A percentile compares a stretch with the other conserved stretches of the same genome.
These are phyloP conservation scores for Morpho achilles DNA, from an alignment of 2,888 invertebrate species.

Conservation along the genomic window DNA sequence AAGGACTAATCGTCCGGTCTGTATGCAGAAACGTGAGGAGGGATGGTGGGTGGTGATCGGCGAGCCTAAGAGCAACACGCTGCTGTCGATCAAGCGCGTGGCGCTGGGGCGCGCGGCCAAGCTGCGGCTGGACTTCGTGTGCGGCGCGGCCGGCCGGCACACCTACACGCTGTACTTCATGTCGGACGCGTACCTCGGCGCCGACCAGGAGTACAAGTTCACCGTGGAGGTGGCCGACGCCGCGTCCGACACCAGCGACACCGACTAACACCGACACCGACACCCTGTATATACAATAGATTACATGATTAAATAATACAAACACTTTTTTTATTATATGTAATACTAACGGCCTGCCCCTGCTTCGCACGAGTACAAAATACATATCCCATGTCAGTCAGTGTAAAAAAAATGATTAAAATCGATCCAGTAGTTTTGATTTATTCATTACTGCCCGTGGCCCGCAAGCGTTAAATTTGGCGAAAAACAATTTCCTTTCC, in stretches of 20 bases:
- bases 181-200: conserved; percentile 99
- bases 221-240: conserved; percentile 86
- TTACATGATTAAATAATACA: too few relatives aligned
- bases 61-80: conserved; percentile 94
- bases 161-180: conserved; percentile 98
- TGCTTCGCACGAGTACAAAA: too few relatives aligned
- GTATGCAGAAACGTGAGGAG: conserved; percentile 89
- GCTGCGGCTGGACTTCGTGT: conserved; percentile 93
- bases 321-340: too few relatives aligned
- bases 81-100: conserved; percentile 97
- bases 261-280: conserved; percentile 29
- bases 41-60: conserved; percentile 99
- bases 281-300: too few relatives aligned
- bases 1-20: too few relatives aligned
- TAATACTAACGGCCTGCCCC: too few relatives aligned
- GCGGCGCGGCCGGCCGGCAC: conserved; percentile 92
- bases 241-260: conserved; percentile 47
- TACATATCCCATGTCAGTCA: too few relatives aligned
- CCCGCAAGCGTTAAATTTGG: too few relatives aligned
- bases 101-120: conserved; percentile 96
- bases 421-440: too few relatives aligned
- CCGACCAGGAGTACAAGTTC: conserved; percentile 99
- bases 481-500: too few relatives aligned
- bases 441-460: too few relatives aligned
- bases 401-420: too few relatives aligned